phyloP scores from a whole-genome alignment of 92 coral and sea anemone genomes.

The Siderastrea siderea region DNA sequence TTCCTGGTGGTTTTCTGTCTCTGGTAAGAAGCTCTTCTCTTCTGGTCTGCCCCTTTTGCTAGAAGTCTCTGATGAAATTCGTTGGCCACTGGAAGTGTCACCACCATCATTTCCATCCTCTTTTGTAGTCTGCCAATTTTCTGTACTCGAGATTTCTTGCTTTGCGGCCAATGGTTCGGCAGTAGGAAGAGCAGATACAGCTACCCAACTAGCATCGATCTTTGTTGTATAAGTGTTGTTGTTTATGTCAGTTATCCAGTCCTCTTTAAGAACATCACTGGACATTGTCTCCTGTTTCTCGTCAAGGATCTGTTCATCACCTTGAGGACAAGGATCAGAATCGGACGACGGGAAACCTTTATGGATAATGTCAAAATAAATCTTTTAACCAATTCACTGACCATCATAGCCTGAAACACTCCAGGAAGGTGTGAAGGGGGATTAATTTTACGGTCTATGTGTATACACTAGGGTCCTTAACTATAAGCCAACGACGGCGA shows the following conservation, averaged over 20 bases:
- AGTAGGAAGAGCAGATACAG: background rate
- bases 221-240: background rate
- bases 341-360: background rate
- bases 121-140: background rate
- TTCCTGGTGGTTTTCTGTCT: background rate
- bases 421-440: background rate
- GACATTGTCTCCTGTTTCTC: background rate
- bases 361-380: background rate
- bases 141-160: background rate
- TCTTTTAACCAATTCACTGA: background rate
- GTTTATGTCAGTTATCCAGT: background rate
- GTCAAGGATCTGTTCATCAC: background rate
- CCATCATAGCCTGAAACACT: background rate
- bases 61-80: background rate
- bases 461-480: no score
- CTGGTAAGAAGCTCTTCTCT: background rate
- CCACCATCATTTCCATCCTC: background rate
- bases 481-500: no score
- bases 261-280: background rate
- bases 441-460: no score
- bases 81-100: background rate
- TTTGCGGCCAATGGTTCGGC: background rate
- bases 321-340: background rate
- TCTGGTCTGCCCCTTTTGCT: background rate
- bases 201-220: background rate